A percentile compares a stretch with the other conserved stretches of the same genome.
These are phyloP conservation scores for Neodiprion fabricii DNA, from an alignment of 1,140 invertebrate species.

Conservation along the genomic window DNA sequence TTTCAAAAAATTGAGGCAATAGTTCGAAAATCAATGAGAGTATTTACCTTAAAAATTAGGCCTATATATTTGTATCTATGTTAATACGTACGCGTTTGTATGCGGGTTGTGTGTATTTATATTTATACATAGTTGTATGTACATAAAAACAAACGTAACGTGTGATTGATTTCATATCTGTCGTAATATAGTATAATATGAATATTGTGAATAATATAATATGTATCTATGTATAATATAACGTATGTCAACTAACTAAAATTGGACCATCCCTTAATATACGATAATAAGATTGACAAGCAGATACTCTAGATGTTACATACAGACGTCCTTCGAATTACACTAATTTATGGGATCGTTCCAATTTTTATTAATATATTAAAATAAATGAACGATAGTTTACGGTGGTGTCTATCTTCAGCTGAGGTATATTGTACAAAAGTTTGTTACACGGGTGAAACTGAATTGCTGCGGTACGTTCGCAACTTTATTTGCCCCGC, in stretches of 20 bases:
- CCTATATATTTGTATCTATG: conserved; percentile 35
- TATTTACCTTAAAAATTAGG: conserved; percentile 49
- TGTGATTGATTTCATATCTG: conserved; percentile 50
- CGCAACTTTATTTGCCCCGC: no score
- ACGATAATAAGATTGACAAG: conserved; percentile 38
- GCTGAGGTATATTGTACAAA: neutral
- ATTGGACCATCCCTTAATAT: conserved; percentile 31
- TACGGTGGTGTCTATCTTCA: neutral
- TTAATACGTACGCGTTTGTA: conserved; percentile 23
- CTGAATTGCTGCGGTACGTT: no score
- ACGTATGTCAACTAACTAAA: conserved; percentile 32
- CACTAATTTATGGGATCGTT: neutral
- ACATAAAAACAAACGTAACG: conserved; percentile 57
- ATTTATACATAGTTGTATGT: conserved; percentile 53
- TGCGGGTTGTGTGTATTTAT: conserved; percentile 30
- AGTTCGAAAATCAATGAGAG: neutral
- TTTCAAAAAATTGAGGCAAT: neutral
- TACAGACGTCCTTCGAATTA: neutral
- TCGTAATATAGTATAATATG: conserved; percentile 34
- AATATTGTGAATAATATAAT: no score
- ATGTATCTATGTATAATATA: neutral
- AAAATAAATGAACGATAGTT: neutral
- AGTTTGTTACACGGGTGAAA: neutral
- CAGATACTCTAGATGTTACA: neutral
- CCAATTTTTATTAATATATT: neutral